Base-by-base conservation (phyloP, 2,888 invertebrate species). In the Eristalis arbustorum region DNA sequence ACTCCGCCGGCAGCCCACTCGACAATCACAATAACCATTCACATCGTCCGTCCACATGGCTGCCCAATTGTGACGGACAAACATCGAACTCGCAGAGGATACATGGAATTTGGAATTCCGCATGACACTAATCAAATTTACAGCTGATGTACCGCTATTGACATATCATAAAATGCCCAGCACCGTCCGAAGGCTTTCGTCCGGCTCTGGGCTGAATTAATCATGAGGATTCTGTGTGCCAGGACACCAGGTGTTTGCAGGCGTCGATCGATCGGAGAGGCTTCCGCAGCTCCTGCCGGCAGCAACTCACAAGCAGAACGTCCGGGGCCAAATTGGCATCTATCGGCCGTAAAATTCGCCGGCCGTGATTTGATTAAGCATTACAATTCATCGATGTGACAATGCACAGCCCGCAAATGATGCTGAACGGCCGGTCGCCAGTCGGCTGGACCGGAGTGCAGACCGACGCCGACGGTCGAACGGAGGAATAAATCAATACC, bases 361-460 rank as follows among this genome's bases (percentile, higher is more conserved):
- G 78, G 75, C 74, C 57, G 74, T 87, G 87, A 87, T 87, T 87
- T 87, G 87, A 87, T 87, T 87, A 87, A 87, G 87, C 67, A 79
- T 87, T 79, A 83, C 83, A 79, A 83, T 87, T 87, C 87, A 57
- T 78, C 75, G 83, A 78, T 79, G 87, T 87, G 87, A 87, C 87
- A 87, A 75, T 79, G 78, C 64, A 69, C 25, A 73, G 68, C 31
- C 67, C 76, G 23, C 72, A 72, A 84, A 76, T 77, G 81, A 79
- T 84, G 74, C 62, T 75, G 62, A 80, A 63, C 57, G 59, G 22
- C 59, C 74, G 64, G 40, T 8, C 49, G 49, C 18, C 31, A n/a
- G 40, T 11, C 25, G 40, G 42, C 23, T 37, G 11, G 31, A 18
- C 18, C 18, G 1, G 49, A 18, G 6, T 49, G 34, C 49, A 34